Evolutionary conservation across 2,888 invertebrate species (phyloP), one percentile per base, ranked within the genome.

Genomic region (Dyspetes luteomarginatus): DNA sequence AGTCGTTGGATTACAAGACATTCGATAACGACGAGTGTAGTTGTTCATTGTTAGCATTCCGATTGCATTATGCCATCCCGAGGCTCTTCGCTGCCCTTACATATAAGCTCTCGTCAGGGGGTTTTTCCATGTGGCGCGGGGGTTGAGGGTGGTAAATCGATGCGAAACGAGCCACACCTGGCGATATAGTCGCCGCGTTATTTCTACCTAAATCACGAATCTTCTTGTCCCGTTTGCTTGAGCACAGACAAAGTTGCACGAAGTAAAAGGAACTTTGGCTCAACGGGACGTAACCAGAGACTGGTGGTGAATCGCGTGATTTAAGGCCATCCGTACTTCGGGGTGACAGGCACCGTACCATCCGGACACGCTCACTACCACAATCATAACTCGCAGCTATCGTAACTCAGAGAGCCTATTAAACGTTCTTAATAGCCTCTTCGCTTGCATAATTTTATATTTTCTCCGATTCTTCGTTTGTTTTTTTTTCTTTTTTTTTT

Each of bases 291-390:
- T 84, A 86, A 86, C 71, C 86, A 83, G 88, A 88, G 88, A 86
- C 89, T 88, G 89, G 89, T 81, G 83, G 88, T 87, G 88, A 88
- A 88, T 90, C 87, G 90, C 90, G 89, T 90, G 90, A 82, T 68
- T 71, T 81, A 75, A 81, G 84, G 85, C 86, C 86, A 86, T 90
- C 85, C 85, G 84, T 85, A 78, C 83, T 84, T 85, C 67, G 65
- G 65, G 78, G 86, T 81, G 87, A 87, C 85, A 88, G 88, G 88
- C 83, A 89, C 89, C 86, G 90, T 90, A 87, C 89, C 89, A 89
- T 85, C 86, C 82, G 80, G 84, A 7, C 15, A n/a, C 85, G 82
- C 82, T 83, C 83, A 81, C 79, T 73, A 76, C 77, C 78, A 64
- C 41, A 56, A 75, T 67, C 69, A 48, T 45, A 17, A 30, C 26